Evolutionary conservation across 2,797 vertebrate genomes (phyloP), one percentile per base, ranked within the genome.

Genomic region (Oophaga sylvatica): DNA sequence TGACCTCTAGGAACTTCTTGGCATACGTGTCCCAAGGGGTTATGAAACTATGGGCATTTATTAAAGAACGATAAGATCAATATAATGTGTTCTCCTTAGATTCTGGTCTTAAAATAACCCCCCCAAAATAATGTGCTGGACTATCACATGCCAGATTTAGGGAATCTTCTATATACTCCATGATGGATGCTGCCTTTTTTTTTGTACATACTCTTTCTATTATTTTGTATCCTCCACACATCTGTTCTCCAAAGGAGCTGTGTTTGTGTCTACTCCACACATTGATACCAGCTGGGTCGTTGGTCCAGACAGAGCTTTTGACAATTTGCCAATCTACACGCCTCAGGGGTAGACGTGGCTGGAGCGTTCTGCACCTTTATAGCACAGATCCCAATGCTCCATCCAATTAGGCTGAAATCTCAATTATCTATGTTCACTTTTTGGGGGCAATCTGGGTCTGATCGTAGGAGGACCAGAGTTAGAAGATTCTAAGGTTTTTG

Each of bases 221-320:
- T 53, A 53, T 56, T 56, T 56, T 77, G 48, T 26, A 56, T 77
- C 45, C 5, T 77, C 48, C 17, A 3, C 45, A 82, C 63, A 82
- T 82, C 45, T 82, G 81, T 60, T 82, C 35, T 1, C 80, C 63
- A 56, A 56, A 53, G 16, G 22, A 11, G 41, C 56, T 53, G 80
- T 67, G 45, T 67, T 53, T 41, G 62, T 63, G 13, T 67, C 62
- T 67, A 22, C 26, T 77, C 17, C 81, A 70, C 81, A 84, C 67
- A 84, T 84, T 70, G 81, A 70, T 82, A 56, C 65, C 81, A 82
- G 81, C 81, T 82, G 81, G 81, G 62, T 9, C 1, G 20, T 67
- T 29, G 60, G 63, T 67, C 82, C 68, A 60, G 68, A 62, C 56
- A 19, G 8, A 56, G n/a, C 63, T 68, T 15, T 57, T 70, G 80